These are phyloP conservation scores for Eurois occulta DNA, from an alignment of 2,888 invertebrate genomes.

Conservation along the genomic window DNA sequence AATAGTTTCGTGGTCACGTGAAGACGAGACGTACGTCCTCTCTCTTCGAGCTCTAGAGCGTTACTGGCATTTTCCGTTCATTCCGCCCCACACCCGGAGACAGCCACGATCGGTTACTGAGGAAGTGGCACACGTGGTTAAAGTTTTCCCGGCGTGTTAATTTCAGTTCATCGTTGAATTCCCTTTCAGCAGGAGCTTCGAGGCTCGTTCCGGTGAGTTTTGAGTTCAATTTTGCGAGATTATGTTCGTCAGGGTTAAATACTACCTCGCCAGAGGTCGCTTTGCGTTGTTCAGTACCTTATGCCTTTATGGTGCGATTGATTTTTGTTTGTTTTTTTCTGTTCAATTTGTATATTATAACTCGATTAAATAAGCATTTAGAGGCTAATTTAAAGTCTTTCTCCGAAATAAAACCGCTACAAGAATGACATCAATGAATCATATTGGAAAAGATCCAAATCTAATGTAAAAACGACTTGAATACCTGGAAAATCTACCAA, in stretches of 20 bases:
- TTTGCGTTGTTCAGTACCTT: neutral
- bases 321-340: neutral
- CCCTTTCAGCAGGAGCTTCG: neutral
- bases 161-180: constrained; percentile 16
- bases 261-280: neutral
- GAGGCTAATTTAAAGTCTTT: neutral
- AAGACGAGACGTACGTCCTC: neutral
- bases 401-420: too few relatives aligned
- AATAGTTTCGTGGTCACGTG: constrained; percentile 4
- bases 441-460: neutral
- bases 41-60: constrained; percentile 17
- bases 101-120: neutral
- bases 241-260: neutral
- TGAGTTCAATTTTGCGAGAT: neutral
- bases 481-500: neutral
- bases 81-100: neutral
- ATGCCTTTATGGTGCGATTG: neutral
- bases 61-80: constrained; percentile 8
- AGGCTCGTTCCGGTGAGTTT: neutral
- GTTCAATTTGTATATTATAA: neutral
- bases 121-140: neutral
- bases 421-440: too few relatives aligned
- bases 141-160: constrained; percentile 27
- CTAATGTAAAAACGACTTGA: neutral
- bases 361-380: neutral